A percentile compares a stretch with the other conserved stretches of the same genome.
phyloP scores from a whole-genome alignment of 2,888 invertebrate genomes.

The Lithosia quadra region DNA sequence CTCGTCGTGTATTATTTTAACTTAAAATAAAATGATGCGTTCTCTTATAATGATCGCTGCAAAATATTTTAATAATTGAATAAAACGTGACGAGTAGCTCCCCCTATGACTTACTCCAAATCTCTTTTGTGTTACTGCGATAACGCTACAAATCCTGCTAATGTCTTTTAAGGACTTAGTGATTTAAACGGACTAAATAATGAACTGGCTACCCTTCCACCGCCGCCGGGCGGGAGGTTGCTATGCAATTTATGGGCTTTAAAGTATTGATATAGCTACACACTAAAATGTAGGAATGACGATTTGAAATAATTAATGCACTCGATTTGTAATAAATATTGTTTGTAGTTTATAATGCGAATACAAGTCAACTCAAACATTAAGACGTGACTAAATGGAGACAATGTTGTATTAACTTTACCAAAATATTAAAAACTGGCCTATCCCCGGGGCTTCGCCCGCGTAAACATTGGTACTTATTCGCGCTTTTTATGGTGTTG shows the following conservation, averaged over 20 bases:
- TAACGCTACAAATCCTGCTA: slow-evolving; percentile 85
- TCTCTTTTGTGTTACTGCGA: slow-evolving; percentile 84
- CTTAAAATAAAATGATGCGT: background rate
- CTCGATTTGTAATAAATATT: too few species aligned
- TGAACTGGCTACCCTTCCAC: slow-evolving; percentile 81
- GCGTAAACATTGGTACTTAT: too few species aligned
- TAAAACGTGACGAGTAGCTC: slow-evolving; percentile 70
- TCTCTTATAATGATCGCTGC: background rate
- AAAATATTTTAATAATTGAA: slow-evolving; percentile 58
- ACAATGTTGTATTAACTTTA: too few species aligned
- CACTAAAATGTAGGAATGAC: slow-evolving; percentile 23
- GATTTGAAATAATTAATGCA: slow-evolving; percentile 18
- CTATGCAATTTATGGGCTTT: slow-evolving; percentile 76
- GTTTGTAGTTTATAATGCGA: too few species aligned
- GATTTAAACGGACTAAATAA: slow-evolving; percentile 87
- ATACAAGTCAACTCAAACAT: too few species aligned
- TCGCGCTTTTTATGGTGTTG: too few species aligned
- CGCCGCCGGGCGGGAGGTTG: slow-evolving; percentile 53
- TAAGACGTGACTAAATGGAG: too few species aligned
- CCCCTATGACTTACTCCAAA: slow-evolving; percentile 72
- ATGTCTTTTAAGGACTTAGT: slow-evolving; percentile 87
- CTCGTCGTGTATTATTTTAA: background rate
- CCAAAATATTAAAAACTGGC: too few species aligned
- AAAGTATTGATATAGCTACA: slow-evolving; percentile 53
- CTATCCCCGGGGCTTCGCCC: too few species aligned